Base-by-base conservation (phyloP, 2,888 invertebrate species). In the Dryocosmus kuriphilus region DNA sequence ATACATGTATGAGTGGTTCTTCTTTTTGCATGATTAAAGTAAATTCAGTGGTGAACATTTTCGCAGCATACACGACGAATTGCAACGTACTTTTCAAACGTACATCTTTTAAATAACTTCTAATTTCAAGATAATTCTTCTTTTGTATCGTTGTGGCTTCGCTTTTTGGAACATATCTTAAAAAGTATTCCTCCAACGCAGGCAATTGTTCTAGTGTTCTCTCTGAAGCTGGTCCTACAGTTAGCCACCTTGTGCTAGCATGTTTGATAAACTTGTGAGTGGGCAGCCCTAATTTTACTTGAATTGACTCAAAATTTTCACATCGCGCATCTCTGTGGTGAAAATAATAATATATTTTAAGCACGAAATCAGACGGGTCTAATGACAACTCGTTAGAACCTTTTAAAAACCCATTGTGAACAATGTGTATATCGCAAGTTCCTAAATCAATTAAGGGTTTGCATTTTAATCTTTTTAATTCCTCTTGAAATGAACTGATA, bases 1-100 rank as follows among this genome's bases (percentile, higher is more conserved):
- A 24, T 7, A 83, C 8, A 75, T 83, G 81, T 77, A 83, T 81
- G 1, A 82, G 32, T 1, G 82, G 80, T 74, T 83, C 80, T 27
- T 81, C 74, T 5, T 62, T 76, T 60, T 83, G 81, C 80, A 81
- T 81, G 0, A 80, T 35, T 2, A 30, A 51, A 4, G 80, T 80
- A 67, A 80, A 81, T 14, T 27, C 74, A 4, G 24, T 67, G 8
- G 77, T 80, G 6, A 79, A 79, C 0, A 75, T 46, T 32, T 74
- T 57, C 19, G 65, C 75, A 74, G 63, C 63, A 11, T 62, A 77
- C 14, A 77, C 60, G 1, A 79, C 63, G 63, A 79, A 79, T 19
- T 63, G 5, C 32, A 77, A 60, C 14, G 65, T 63, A 38, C n/a
- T 77, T n/a, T 74, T 75, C n/a, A 77, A 46, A 22, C 55, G 11